A percentile compares a stretch with the other conserved stretches of the same genome.
Evolutionary conservation across 92 coral and sea anemone species (phyloP).

Genomic region (Porites cylindrica): DNA sequence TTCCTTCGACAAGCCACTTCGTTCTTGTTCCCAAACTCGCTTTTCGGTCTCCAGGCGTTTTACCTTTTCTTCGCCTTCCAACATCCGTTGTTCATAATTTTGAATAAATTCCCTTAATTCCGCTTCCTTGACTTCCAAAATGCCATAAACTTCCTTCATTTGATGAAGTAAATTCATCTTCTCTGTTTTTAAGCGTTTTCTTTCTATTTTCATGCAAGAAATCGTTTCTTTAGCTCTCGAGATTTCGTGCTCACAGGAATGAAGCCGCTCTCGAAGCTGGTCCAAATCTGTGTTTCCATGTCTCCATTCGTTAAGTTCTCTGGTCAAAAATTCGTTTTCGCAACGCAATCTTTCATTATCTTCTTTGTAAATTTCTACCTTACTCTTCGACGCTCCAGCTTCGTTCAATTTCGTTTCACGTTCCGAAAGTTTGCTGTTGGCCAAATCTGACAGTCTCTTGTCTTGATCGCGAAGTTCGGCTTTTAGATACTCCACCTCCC

Average conservation of each 20-base stretch:
- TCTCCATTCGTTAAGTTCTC: conserved; percentile 82
- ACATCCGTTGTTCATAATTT: conserved; percentile 95
- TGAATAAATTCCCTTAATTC: conserved; percentile 93
- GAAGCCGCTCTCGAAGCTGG: conserved; percentile 86
- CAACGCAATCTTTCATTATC: conserved; percentile 88
- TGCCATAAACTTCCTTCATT: conserved; percentile 92
- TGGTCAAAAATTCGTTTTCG: conserved; percentile 80
- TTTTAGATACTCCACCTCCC: conserved; percentile 95
- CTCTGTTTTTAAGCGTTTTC: conserved; percentile 93
- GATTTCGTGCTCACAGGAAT: conserved; percentile 93
- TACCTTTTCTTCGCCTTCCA: conserved; percentile 74
- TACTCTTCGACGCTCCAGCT: conserved; percentile 33
- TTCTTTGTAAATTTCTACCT: conserved; percentile 64
- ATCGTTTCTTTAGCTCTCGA: conserved; percentile 96
- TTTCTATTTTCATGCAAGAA: conserved; percentile 89
- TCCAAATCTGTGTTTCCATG: conserved; percentile 87
- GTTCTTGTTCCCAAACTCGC: conserved; percentile 64
- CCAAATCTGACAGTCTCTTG: conserved; percentile 86
- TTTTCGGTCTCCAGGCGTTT: conserved; percentile 74
- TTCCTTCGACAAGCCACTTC: conserved; percentile 53
- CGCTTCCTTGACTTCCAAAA: conserved; percentile 92
- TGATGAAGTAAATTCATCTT: conserved; percentile 89
- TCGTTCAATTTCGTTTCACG: conserved; percentile 28
- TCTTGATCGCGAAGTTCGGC: conserved; percentile 96
- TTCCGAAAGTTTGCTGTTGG: conserved; percentile 34